phyloP scores from a whole-genome alignment of 2,888 invertebrate genomes.

The Platynereis dumerilii region DNA sequence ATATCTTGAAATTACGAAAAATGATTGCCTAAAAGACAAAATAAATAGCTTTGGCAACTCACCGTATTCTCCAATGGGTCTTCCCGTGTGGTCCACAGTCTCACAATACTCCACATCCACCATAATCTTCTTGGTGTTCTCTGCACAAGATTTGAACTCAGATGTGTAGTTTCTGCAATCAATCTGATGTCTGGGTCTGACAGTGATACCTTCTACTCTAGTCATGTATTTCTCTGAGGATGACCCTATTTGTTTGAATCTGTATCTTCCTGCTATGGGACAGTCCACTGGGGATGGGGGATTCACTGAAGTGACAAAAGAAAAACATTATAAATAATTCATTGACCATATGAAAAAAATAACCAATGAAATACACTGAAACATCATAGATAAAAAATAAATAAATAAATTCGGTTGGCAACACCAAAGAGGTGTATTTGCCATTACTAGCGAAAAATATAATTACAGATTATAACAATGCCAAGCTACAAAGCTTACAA shows the following conservation, averaged over 20 bases:
- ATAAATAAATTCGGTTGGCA: too few relatives aligned
- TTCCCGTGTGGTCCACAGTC: slow-evolving; percentile 92
- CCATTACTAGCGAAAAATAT: too few relatives aligned
- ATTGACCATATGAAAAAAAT: neutral
- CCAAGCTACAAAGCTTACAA: too few relatives aligned
- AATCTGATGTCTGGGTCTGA: slow-evolving; percentile 84
- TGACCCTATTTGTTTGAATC: slow-evolving; percentile 79
- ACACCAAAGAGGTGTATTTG: too few relatives aligned
- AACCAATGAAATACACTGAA: neutral
- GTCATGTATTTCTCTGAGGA: slow-evolving; percentile 75
- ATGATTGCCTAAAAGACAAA: too few relatives aligned
- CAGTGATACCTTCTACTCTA: slow-evolving; percentile 91
- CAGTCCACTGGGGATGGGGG: slow-evolving; percentile 88
- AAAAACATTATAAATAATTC: neutral
- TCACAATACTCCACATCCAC: slow-evolving; percentile 96
- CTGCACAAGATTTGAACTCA: slow-evolving; percentile 94
- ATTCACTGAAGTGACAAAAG: slow-evolving; percentile 48
- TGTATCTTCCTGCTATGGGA: slow-evolving; percentile 95
- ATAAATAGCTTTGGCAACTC: too few relatives aligned
- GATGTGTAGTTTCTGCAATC: slow-evolving; percentile 93
- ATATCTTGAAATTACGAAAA: too few relatives aligned
- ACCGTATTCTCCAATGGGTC: slow-evolving; percentile 79
- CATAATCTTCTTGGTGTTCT: slow-evolving; percentile 85
- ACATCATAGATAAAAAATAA: too few relatives aligned
- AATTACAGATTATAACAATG: too few relatives aligned